Evolutionary conservation across 1,140 invertebrate genomes (phyloP).

Genomic region (Melanaphis sacchari): DNA sequence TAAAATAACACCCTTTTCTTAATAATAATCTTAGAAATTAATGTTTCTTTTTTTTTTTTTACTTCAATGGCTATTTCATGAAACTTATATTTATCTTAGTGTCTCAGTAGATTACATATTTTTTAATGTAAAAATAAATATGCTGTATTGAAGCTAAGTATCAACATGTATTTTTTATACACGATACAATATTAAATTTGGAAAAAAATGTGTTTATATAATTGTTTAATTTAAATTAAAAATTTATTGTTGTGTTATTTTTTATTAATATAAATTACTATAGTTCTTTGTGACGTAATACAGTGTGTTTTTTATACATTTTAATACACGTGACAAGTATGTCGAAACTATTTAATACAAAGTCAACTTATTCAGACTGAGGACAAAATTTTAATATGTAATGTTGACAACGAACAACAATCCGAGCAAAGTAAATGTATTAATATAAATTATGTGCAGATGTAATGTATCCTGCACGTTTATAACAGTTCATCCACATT

Average conservation of each 20-base stretch:
- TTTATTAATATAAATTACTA: not conserved
- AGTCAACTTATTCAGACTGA: not conserved
- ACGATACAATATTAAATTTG: not conserved
- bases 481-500: not conserved
- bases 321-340: not conserved
- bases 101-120: not conserved
- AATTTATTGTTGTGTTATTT: not conserved
- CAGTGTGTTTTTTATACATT: not conserved
- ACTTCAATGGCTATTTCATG: not conserved
- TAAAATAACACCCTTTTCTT: not conserved
- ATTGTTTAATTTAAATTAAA: not conserved
- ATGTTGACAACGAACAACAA: not conserved
- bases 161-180: not conserved
- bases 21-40: not conserved
- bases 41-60: not conserved
- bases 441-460: not conserved
- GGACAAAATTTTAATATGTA: not conserved
- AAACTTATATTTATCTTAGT: not conserved
- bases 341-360: not conserved
- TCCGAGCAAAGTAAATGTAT: not conserved
- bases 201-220: not conserved
- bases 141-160: not conserved
- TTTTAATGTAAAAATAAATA: not conserved
- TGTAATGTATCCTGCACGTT: not conserved
- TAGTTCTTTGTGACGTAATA: not conserved